Base-by-base conservation (phyloP, 2,888 invertebrate genomes). In the Chaetoderma sp. region DNA sequence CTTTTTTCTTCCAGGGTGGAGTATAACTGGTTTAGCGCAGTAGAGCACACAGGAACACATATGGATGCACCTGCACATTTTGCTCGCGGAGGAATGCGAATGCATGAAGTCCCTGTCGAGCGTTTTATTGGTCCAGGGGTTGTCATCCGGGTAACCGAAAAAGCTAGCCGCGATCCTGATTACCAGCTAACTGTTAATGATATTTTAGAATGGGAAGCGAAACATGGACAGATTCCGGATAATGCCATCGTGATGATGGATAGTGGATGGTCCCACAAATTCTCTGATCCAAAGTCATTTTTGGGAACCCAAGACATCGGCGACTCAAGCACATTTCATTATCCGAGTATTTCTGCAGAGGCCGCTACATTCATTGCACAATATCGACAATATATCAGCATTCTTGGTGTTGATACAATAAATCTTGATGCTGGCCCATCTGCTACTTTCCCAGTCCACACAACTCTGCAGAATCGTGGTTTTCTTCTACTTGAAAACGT, bases 381-480 rank as follows among this genome's bases (percentile, higher is more conserved):
- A 49, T 55, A 77, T 32, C 88, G 79, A 10, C 49, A 63, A 6
- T n/a, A n/a, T n/a, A 56, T 89, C 10, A 89, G 89, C 71, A 89
- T 92, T 65, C 88, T 90, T 1, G 92, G 92, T 0, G 89, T 92
- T 1, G 92, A 92, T 80, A 89, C 90, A 0, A 89, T 91, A 0
- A 91, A 91, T 10, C 83, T 90, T 1, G 92, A 92, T 83, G 87
- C 89, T 0, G 90, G 91, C 72, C 74, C 83, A 77, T 82, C 88
- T 77, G 67, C 74, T 78, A 79, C 85, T 25, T 87, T 88, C 13
- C 87, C 87, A 0, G 88, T 86, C 1, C 91, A 90, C 76, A 87
- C 88, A 1, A 87, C 89, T 25, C 87, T 91, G 6, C 86, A 79
- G 1, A 70, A 73, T 18, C 78, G 83, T 5, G 87, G 88, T 67